Evolutionary conservation across 1,140 invertebrate species (phyloP), one percentile per base, ranked within the genome.

Genomic region (Drosophila baimaii): DNA sequence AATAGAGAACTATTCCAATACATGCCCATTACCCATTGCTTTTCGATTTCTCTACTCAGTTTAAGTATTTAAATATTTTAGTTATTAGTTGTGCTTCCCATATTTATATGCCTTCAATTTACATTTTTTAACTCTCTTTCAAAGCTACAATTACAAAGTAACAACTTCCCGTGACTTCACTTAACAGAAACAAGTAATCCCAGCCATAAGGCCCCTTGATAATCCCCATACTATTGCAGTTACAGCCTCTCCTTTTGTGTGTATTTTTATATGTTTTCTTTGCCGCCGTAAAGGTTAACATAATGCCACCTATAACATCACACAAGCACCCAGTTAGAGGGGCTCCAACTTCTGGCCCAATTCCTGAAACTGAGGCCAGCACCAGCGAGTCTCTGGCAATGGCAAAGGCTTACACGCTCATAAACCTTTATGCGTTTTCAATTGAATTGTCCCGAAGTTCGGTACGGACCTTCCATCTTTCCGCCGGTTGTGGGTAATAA

Each of bases 381-480:
- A n/a, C n/a, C n/a, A 49, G 10, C 17, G 13, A 27, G 51, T 17
- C 27, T 25, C 13, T n/a, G 12, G 56, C 17, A 19, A 65, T 25
- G 55, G 71, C 70, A 77, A 77, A 77, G 75, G 75, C 75, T 77
- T 77, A 77, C 75, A 77, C 66, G 76, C 77, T 25, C 75, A 79
- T 79, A 79, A 79, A 79, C 76, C 75, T 79, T 79, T 79, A 79
- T 79, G 77, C 59, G 23, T 73, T 79, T 79, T 79, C 77, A 79
- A 79, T 79, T 79, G 75, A 79, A 79, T 79, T 79, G 77, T 66
- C 66, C 76, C 51, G n/a, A 70, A 70, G 66, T 68, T 61, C 33
- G 21, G 33, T n/a, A n/a, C n/a, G 27, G 15, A 66, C 65, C 65
- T 55, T 61, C 55, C 55, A 59, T 59, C 35, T 59, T 61, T 59